A percentile compares a stretch with the other conserved stretches of the same genome.
Conservation (phyloP, 1,140 invertebrate genomes). For the Tetramorium parvispinum region DNA sequence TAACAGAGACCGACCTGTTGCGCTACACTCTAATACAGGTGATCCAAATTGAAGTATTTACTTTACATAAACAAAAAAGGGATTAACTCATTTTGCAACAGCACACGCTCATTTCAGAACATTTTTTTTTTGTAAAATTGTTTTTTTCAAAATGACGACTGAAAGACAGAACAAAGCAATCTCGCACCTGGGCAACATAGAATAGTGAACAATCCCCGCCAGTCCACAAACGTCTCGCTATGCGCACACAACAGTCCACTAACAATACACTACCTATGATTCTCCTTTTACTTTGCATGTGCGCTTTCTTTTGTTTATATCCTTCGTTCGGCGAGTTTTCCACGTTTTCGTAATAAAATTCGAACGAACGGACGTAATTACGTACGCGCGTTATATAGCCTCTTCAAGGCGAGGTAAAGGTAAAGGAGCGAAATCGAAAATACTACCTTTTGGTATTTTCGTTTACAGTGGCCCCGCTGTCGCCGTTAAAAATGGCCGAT, state of each 20-base stretch:
- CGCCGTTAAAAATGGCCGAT: constrained; percentile 89
- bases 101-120: constrained; percentile 35
- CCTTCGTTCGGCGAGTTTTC: constrained; percentile 40
- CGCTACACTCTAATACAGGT: constrained; percentile 51
- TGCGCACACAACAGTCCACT: constrained; percentile 79
- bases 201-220: constrained; percentile 72
- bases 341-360: constrained; percentile 28
- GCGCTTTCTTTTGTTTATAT: constrained; percentile 66
- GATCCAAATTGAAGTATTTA: constrained; percentile 39
- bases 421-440: neutral
- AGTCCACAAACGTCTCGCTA: constrained; percentile 75
- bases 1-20: constrained; percentile 52
- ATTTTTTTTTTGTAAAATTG: constrained; percentile 26
- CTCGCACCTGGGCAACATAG: constrained; percentile 74
- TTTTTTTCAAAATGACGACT: neutral
- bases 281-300: constrained; percentile 80
- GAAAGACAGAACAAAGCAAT: constrained; percentile 29
- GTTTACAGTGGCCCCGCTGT: constrained; percentile 89
- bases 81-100: constrained; percentile 61
- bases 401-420: constrained; percentile 44
- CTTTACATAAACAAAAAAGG: constrained; percentile 30
- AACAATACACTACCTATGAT: constrained; percentile 70
- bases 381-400: constrained; percentile 43
- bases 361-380: constrained; percentile 44
- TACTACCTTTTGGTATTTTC: constrained; percentile 71